Base-by-base conservation (phyloP, 2,797 vertebrate genomes). In the Tokudaia muenninki region DNA sequence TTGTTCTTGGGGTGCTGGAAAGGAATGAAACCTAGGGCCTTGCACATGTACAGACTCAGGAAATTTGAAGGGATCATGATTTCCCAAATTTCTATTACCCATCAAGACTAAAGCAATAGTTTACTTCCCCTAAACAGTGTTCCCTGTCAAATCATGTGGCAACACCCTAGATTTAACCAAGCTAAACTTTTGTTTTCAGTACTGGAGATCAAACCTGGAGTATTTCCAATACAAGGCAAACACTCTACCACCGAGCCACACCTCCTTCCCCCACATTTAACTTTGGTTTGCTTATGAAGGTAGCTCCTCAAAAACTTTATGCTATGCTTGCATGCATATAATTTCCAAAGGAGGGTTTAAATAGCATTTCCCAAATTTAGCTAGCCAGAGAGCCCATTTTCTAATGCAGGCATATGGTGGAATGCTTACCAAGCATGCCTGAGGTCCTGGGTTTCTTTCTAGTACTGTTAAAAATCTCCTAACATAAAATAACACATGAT, bases 21-120 rank as follows among this genome's bases (percentile, higher is more conserved):
- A 37, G 67, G 55, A 55, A 10, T 72, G 41, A 80, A 61, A 41
- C n/a, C 24, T 77, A 72, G 26, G 17, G 19, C 61, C 41, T 55
- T 78, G 50, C 34, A 34, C 59, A 31, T 83, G n/a, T 4, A 87
- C 37, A 47, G 67, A 34, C 34, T 94, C 79, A 26, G 59, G 72
- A 14, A 91, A 77, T 90, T 90, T 97, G 77, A 52, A 87, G 92
- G 86, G 12, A 82, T 37, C 24, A 70, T 34, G 34, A 3, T 75
- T 96, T 91, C 77, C 41, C 87, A 94, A 81, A 50, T 8, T 67
- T 13, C 29, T 14, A 57, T 37, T 96, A 91, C 59, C 16, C 13
- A 13, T 55, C 34, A 87, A 79, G 70, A 19, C 0, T 47, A 67
- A 90, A 95, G 26, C 34, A 57, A 44, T 82, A n/a, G 29, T 24